Conservation (phyloP, 2,888 invertebrate genomes). For the Poecilobothrus nobilitatus region DNA sequence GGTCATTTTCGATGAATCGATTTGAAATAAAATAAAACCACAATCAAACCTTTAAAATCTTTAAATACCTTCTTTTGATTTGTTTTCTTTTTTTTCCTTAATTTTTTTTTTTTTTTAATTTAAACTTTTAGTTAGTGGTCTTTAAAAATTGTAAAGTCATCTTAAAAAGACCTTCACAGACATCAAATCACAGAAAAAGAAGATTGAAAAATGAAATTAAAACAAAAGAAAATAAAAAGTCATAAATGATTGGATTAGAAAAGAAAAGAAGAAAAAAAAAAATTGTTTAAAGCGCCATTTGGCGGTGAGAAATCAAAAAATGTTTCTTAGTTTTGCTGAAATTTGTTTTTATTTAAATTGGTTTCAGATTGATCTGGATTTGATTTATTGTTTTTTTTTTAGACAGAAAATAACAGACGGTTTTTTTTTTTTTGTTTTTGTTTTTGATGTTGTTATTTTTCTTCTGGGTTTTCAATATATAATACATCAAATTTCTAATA, state of each 20-base stretch:
- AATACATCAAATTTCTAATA: no score
- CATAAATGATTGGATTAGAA: not conserved
- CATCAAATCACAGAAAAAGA: not conserved
- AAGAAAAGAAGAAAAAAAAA: no score
- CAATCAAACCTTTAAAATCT: not conserved
- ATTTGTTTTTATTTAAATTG: not conserved
- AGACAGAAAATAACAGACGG: not conserved
- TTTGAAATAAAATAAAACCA: not conserved
- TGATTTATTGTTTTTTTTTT: not conserved
- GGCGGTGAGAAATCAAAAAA: constrained; percentile 6
- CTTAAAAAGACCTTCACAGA: not conserved
- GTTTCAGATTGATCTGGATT: constrained; percentile 3
- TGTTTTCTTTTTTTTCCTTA: no score
- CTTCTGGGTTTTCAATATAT: no score
- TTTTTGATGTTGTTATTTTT: no score
- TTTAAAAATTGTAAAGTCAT: not conserved
- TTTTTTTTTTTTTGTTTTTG: not conserved
- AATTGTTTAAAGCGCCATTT: not conserved
- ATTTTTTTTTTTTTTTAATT: not conserved
- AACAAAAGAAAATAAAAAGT: not conserved
- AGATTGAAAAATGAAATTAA: not conserved
- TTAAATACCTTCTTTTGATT: not conserved
- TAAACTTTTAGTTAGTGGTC: not conserved
- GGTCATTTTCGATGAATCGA: constrained; percentile 30
- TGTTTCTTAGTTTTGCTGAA: not conserved